phyloP scores from a whole-genome alignment of 2,888 invertebrate genomes.

The Hyposoter didymator region DNA sequence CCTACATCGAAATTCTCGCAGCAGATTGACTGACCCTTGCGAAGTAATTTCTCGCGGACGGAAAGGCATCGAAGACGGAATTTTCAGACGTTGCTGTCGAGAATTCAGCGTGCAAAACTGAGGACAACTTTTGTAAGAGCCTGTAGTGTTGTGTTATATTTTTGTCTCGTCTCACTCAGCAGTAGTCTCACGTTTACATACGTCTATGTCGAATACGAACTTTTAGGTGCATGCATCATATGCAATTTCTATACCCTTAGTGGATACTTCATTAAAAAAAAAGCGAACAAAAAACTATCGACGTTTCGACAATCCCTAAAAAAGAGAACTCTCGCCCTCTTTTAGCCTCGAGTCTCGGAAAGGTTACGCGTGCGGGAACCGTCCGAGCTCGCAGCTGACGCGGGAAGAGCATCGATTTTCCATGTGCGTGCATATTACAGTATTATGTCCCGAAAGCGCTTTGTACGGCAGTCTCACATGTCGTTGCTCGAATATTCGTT shows the following conservation, averaged over 20 bases:
- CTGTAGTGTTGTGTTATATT: not conserved
- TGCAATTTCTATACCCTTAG: not conserved
- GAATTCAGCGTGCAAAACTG: not conserved
- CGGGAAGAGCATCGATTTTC: conserved; percentile 57
- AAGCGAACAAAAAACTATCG: conserved; percentile 33
- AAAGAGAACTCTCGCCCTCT: conserved; percentile 14
- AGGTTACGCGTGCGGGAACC: conserved; percentile 42
- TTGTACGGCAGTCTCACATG: not conserved
- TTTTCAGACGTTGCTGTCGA: not conserved
- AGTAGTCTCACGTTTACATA: not conserved
- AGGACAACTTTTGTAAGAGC: not conserved
- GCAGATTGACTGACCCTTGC: not conserved
- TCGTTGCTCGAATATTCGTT: not conserved
- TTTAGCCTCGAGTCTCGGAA: conserved; percentile 1
- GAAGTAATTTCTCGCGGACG: not conserved
- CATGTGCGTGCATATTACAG: conserved; percentile 53
- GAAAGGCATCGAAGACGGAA: not conserved
- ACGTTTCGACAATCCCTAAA: conserved; percentile 53
- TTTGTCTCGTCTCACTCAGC: not conserved
- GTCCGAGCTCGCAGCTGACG: conserved; percentile 46
- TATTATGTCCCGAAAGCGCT: conserved; percentile 31
- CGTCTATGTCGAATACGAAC: not conserved
- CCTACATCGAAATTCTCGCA: not conserved
- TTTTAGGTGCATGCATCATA: not conserved
- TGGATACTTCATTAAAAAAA: not conserved